Percentiles rank a stretch among this genome's conserved stretches.
These are phyloP conservation scores for Tolypeutes matacus DNA, from an alignment of 2,797 vertebrate genomes.

Conservation along the genomic window DNA sequence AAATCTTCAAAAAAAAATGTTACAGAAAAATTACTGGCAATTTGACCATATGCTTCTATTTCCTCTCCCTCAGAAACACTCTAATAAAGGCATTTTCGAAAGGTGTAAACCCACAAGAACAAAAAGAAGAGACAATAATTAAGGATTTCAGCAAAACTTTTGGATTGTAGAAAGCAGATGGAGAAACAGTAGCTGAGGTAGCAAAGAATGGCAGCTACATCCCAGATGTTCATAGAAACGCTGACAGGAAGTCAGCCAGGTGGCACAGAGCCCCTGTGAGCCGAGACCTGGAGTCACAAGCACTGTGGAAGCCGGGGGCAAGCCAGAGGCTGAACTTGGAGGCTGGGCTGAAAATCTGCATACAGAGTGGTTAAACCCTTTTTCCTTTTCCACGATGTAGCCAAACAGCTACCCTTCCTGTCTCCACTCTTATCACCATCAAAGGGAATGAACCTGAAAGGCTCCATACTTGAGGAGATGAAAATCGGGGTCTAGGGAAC, in stretches of 20 bases:
- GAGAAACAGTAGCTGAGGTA: background rate
- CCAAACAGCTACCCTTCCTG: background rate
- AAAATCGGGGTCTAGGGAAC: background rate
- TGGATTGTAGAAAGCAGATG: background rate
- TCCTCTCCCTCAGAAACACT: background rate
- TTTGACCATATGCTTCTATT: background rate
- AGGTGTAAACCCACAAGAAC: background rate
- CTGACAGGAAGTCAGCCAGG: too few relatives aligned
- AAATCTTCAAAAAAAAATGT: background rate
- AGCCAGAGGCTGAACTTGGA: background rate
- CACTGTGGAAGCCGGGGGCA: fast-evolving
- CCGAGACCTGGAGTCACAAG: background rate
- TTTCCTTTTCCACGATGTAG: too few relatives aligned
- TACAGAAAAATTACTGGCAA: background rate
- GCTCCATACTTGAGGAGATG: background rate
- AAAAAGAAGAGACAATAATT: background rate
- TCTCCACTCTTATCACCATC: background rate
- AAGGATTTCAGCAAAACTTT: background rate
- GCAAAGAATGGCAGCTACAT: background rate
- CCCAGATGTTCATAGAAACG: background rate
- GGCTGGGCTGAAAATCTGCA: background rate
- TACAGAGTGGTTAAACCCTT: background rate
- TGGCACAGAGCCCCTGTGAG: background rate
- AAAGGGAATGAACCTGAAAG: background rate
- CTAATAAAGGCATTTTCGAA: background rate